A percentile compares a stretch with the other conserved stretches of the same genome.
Evolutionary conservation across 2,113 vertebrate genomes (phyloP).

Genomic region (Erinaceus europaeus): DNA sequence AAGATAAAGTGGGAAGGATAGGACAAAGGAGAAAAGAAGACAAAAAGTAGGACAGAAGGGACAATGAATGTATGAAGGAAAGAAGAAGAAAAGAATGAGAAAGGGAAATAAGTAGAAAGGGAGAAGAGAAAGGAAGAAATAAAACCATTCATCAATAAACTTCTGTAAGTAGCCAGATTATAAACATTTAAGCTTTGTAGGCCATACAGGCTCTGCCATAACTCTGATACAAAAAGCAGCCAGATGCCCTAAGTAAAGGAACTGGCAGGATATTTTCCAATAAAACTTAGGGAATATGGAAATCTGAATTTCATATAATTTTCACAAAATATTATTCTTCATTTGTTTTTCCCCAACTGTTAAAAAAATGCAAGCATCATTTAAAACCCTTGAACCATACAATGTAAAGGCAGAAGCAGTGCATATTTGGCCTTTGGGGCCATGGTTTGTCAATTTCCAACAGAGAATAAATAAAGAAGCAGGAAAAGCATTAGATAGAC

Average conservation of each 20-base stretch:
- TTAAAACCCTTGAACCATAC: neutral
- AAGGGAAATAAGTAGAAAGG: rapidly evolving
- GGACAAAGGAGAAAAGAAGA: no score
- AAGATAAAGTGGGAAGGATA: no score
- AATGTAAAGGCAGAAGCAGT: neutral
- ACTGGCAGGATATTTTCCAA: neutral
- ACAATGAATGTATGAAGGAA: neutral
- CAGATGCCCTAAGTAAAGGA: neutral
- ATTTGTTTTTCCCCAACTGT: neutral
- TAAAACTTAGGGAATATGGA: neutral
- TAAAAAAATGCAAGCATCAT: neutral
- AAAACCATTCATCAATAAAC: neutral
- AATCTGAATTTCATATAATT: neutral
- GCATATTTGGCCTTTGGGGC: neutral
- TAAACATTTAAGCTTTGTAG: neutral
- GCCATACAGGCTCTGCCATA: neutral
- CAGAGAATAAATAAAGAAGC: neutral
- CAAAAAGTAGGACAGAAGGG: neutral
- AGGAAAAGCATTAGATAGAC: neutral
- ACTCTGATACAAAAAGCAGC: neutral
- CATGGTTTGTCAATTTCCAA: neutral
- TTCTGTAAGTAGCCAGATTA: neutral
- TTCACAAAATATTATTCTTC: neutral
- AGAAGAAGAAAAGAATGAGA: neutral
- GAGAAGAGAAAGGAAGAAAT: neutral